A percentile compares a stretch with the other conserved stretches of the same genome.
These are phyloP conservation scores for Scolanthus callimorphus DNA, from an alignment of 92 coral and sea anemone species.

Conservation along the genomic window DNA sequence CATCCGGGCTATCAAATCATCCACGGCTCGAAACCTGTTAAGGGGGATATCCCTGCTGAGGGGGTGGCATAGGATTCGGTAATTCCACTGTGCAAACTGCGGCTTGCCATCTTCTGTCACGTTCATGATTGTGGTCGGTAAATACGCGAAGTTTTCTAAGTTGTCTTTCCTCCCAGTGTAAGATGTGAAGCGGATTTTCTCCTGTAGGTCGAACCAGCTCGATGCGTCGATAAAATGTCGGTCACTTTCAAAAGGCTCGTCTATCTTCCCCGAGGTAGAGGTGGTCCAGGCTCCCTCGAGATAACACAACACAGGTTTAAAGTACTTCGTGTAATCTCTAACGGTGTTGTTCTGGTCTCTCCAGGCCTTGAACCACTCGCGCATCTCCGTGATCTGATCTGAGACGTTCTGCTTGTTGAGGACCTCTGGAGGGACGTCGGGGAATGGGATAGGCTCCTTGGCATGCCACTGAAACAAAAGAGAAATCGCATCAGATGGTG, in stretches of 20 bases:
- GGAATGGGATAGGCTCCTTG: slow-evolving; percentile 57
- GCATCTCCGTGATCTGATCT: slow-evolving; percentile 74
- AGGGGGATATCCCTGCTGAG: slow-evolving; percentile 50
- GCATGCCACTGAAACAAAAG: slow-evolving; percentile 25
- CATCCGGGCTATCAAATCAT: slow-evolving; percentile 49
- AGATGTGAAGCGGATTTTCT: slow-evolving; percentile 89
- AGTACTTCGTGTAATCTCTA: slow-evolving; percentile 84
- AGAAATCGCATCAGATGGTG: too few species aligned
- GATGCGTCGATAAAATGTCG: slow-evolving; percentile 87
- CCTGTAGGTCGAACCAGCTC: slow-evolving; percentile 88
- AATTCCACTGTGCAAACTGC: slow-evolving; percentile 76
- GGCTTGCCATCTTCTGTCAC: slow-evolving; percentile 70
- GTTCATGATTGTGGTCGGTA: slow-evolving; percentile 82
- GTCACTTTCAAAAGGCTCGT: slow-evolving; percentile 92
- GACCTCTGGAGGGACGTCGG: slow-evolving; percentile 82
- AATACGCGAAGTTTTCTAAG: slow-evolving; percentile 81
- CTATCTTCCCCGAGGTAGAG: slow-evolving; percentile 57
- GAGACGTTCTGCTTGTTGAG: slow-evolving; percentile 27
- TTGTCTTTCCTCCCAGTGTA: slow-evolving; percentile 93
- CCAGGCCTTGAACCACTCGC: slow-evolving; percentile 93
- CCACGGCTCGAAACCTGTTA: slow-evolving; percentile 58
- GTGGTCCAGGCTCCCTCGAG: slow-evolving; percentile 90
- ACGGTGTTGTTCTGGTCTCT: slow-evolving; percentile 50
- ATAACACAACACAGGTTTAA: slow-evolving; percentile 81
- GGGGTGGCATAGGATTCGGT: slow-evolving; percentile 69